Base-by-base conservation (phyloP, 2,797 vertebrate genomes). In the Parauchenoglanis punctatus region DNA sequence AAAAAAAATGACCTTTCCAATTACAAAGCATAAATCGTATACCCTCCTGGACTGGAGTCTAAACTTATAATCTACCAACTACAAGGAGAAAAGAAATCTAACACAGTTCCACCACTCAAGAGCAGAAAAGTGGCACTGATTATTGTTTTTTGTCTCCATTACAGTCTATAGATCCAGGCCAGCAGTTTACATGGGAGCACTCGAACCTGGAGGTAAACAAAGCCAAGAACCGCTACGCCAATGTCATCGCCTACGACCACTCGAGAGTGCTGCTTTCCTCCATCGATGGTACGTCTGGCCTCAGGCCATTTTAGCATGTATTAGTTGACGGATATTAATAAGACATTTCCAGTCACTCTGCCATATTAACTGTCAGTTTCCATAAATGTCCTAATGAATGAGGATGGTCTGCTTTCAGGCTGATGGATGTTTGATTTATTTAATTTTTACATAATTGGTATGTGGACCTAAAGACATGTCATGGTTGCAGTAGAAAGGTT, bases 151-250 rank as follows among this genome's bases (percentile, higher is more conserved):
- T 25, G 40, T 85, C 49, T 86, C 82, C 77, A 25, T 70, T 90
- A 15, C 95, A 99, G 99, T 99, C 99, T 78, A 96, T 99, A 90
- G 99, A 99, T 92, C 99, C 99, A 0, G 99, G 97, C 67, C 99
- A 99, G 93, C 98, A 99, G 94, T 99, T 99, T 93, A 99, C 98
- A 1, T 99, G 99, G 99, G 98, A 99, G 73, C 97, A 99, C 91
- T 99, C 99, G 73, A 99, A 99, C 95, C 94, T 99, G 95, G 99
- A 99, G 96, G 98, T 99, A 93, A 99, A 99, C 95, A 99, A 99
- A 96, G 98, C 98, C 97, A 99, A 99, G 97, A 99, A 99, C 90
- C 97, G 99, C 97, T 99, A 99, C 28, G 99, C 99, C 78, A 99
- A 99, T 91, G 99, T 99, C 92, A 99, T 99, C 89, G 98, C 99